A percentile compares a stretch with the other conserved stretches of the same genome.
phyloP scores from a whole-genome alignment of 2,888 invertebrate species.

The Amphipyra berbera region DNA sequence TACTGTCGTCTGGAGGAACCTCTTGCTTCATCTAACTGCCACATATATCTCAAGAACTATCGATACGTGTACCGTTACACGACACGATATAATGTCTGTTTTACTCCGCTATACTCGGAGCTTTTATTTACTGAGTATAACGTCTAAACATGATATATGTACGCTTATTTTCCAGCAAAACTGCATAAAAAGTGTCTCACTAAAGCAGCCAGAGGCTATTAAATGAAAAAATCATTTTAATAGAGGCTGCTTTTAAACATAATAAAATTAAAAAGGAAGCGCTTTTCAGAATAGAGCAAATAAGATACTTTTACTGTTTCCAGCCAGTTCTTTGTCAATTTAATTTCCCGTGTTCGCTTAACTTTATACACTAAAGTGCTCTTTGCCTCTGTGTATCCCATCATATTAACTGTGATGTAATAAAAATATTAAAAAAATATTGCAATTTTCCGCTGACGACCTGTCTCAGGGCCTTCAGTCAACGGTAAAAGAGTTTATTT shows the following conservation, averaged over 20 bases:
- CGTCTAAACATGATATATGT: not conserved
- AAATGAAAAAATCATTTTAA: conserved; percentile 13
- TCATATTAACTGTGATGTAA: conserved; percentile 66
- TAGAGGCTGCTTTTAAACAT: conserved; percentile 15
- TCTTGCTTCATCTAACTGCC: conserved; percentile 69
- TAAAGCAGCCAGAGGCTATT: conserved; percentile 2
- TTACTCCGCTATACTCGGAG: conserved; percentile 6
- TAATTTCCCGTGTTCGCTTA: conserved; percentile 59
- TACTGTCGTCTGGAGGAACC: conserved; percentile 70
- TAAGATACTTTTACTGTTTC: conserved; percentile 21
- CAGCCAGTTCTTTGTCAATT: conserved; percentile 70
- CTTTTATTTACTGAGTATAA: conserved; percentile 31
- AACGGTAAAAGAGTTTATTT: conserved; percentile 28
- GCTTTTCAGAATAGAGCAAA: conserved; percentile 22
- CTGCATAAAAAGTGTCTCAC: conserved; percentile 2
- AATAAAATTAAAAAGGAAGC: conserved; percentile 25
- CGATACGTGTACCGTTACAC: conserved; percentile 41
- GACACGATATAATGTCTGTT: conserved; percentile 21
- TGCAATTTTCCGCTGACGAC: conserved; percentile 64
- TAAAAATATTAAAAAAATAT: conserved; percentile 66
- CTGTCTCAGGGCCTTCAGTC: conserved; percentile 33
- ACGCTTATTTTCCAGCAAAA: conserved; percentile 4
- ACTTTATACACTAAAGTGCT: conserved; percentile 24
- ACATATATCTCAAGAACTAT: conserved; percentile 59
- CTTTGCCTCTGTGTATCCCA: conserved; percentile 62